Base-by-base conservation (phyloP, 2,888 invertebrate genomes). In the Archips xylosteana region DNA sequence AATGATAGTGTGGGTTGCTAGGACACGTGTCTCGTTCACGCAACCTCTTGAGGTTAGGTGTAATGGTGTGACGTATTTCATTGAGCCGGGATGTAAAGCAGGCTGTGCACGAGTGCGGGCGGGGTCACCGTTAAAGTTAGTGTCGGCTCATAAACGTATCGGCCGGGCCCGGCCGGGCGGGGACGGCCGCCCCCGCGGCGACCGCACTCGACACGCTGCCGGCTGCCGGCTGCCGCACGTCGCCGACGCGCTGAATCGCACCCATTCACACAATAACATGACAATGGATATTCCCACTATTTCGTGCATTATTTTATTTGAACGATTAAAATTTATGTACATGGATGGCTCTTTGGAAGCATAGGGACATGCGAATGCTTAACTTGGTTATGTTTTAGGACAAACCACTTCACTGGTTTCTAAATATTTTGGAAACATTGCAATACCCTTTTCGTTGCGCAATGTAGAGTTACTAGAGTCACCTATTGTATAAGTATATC, bases 71-170 rank as follows among this genome's bases (percentile, higher is more conserved):
- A 81, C 79, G 80, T 82, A 81, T 91, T 90, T 88, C 89, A 92
- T 90, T 90, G 89, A 88, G 88, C 85, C 86, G 84, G 87, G 88
- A 88, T 89, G 89, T 90, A 92, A 91, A 92, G 89, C 91, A 86
- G 87, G 86, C 84, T 87, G 87, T 84, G 88, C 87, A 87, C 87
- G 88, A 90, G 89, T 88, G 85, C 88, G 88, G 85, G 85, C 86
- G 87, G 89, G 92, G 92, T 92, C 92, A 92, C 89, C 76, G 76
- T 89, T 89, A 87, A 89, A 86, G 85, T 92, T 92, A 91, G 92
- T 90, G 92, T 89, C 90, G 89, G 91, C 92, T 92, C 92, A 92
- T 93, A 92, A 93, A 92, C 91, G 92, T 92, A 92, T 90, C 91
- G 90, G 88, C 83, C 69, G 74, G 54, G 71, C 54, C 84, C 84